Evolutionary conservation across 1,140 invertebrate species (phyloP), one percentile per base, ranked within the genome.

Genomic region (Pinna nobilis): DNA sequence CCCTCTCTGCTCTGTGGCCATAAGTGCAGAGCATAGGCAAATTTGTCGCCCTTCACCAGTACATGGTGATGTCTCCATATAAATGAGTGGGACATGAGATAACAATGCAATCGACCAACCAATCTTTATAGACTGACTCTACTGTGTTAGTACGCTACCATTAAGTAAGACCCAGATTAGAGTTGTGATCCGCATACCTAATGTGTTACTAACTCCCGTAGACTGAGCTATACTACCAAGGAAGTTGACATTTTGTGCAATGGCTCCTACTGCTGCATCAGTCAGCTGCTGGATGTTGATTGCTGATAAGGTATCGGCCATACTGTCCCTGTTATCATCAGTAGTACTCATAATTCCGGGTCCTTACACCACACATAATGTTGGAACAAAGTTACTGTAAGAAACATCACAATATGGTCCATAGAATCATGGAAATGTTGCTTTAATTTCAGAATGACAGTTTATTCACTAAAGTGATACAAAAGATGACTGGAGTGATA

Each of bases 241-340:
- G n/a, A n/a, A n/a, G n/a, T 59, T 28, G 4, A 55, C 49, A 55
- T 15, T 39, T 9, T 37, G 30, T 15, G 47, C 50, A 37, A 67
- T 39, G 2, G 51, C 65, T 11, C 50, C 44, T 33, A 55, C 55
- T 0, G 51, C 65, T 25, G 65, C 33, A 41, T 50, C 55, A 20
- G 65, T 67, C 11, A 67, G 33, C 49, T 67, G 64, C n/a, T 67
- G 49, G 15, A 67, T 67, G 32, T 67, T 67, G 23, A 67, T 67
- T 4, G 65, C 51, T 15, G 65, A 39, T 23, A 67, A 28, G 6
- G 65, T 28, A 39, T 67, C 65, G 13, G 65, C 28, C 65, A 67
- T 67, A 0, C 28, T 41, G 28, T 63, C 55, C 6, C 30, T 57
- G 2, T 30, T n/a, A 35, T 57, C 55, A 2, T 30, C 30, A 7